Conservation (phyloP, 2,113 vertebrate species). For the Nicator chloris region DNA sequence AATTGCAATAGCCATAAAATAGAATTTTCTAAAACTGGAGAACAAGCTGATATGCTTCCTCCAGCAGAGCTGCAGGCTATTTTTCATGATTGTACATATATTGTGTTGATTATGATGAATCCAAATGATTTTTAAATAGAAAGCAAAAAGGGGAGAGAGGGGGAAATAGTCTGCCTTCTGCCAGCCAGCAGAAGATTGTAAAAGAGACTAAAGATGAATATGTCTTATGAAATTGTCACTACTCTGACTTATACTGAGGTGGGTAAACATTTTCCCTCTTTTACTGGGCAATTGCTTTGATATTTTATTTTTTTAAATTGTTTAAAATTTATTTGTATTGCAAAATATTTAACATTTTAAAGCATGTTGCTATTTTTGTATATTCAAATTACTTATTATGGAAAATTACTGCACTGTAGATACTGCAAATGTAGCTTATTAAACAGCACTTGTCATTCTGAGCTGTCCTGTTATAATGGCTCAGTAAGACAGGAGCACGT, state of each 20-base stretch:
- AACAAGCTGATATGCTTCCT: slow-evolving; percentile 47
- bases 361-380: neutral
- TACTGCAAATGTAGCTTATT: neutral
- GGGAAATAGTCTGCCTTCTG: neutral
- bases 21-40: slow-evolving; percentile 55
- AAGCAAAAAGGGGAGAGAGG: neutral
- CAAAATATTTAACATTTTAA: neutral
- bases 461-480: neutral
- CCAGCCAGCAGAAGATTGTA: neutral
- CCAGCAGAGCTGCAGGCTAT: slow-evolving; percentile 46
- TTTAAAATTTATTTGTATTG: neutral
- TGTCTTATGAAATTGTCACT: neutral
- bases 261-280: neutral
- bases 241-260: neutral
- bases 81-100: slow-evolving; percentile 57
- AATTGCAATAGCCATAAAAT: slow-evolving; percentile 32
- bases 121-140: slow-evolving; percentile 32
- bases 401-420: neutral
- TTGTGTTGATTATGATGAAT: slow-evolving; percentile 62
- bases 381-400: neutral
- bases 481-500: neutral
- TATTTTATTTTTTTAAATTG: neutral
- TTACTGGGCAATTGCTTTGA: neutral
- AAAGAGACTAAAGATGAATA: neutral
- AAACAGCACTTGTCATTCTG: neutral